A percentile compares a stretch with the other conserved stretches of the same genome.
Conservation (phyloP, 2,113 vertebrate species). For the Peromyscus polionotus region DNA sequence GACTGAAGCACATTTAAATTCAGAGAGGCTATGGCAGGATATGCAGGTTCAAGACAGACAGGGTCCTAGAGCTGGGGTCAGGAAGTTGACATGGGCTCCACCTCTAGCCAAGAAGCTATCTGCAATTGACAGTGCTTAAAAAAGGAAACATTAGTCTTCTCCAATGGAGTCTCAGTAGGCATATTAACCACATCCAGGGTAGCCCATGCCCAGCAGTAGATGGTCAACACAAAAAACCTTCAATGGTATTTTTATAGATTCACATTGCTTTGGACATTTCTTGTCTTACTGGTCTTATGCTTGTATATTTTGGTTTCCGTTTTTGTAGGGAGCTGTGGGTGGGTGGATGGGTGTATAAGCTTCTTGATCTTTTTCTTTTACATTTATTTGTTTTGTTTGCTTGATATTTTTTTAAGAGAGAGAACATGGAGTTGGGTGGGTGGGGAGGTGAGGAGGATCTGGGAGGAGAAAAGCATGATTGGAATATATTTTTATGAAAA, state of each 20-base stretch:
- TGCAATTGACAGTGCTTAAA: neutral
- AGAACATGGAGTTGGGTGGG: neutral
- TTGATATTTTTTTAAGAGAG: neutral
- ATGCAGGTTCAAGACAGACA: neutral
- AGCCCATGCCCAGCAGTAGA: neutral
- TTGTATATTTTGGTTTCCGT: neutral
- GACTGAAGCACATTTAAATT: neutral
- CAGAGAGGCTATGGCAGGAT: neutral
- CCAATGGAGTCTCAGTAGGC: neutral
- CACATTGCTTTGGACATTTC: neutral
- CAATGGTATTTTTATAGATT: neutral
- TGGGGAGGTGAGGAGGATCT: neutral
- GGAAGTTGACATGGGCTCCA: neutral
- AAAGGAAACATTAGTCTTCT: neutral
- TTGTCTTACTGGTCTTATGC: neutral
- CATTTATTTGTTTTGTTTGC: neutral
- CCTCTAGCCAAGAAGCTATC: neutral
- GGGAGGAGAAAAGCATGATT: neutral
- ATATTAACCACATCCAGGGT: neutral
- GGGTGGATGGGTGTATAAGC: too few species aligned
- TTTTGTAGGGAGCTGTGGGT: neutral
- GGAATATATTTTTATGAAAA: neutral
- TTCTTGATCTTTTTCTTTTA: neutral
- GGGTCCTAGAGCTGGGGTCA: too few species aligned
- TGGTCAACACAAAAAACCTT: neutral